A percentile compares a stretch with the other conserved stretches of the same genome.
These are phyloP conservation scores for Miniopterus natalensis DNA, from an alignment of 2,113 vertebrate species.

Conservation along the genomic window DNA sequence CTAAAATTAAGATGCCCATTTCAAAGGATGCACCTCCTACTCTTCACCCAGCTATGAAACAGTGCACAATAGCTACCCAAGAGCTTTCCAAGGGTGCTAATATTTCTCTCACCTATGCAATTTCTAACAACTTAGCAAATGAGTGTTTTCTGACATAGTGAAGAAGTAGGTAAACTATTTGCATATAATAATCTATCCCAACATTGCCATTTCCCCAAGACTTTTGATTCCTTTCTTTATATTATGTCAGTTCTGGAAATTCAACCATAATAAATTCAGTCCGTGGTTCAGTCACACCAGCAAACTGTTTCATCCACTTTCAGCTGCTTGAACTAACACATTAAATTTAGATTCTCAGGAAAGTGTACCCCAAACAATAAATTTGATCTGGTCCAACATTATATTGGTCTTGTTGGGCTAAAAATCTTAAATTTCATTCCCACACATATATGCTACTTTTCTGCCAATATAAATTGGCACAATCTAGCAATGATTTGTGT, in stretches of 20 bases:
- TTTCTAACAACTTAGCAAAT: background rate
- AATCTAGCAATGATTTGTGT: background rate
- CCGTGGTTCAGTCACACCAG: background rate
- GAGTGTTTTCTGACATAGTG: background rate
- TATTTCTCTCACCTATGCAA: too few relatives aligned
- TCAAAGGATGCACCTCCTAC: background rate
- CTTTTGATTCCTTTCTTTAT: background rate
- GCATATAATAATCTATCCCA: fast-evolving
- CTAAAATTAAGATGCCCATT: background rate
- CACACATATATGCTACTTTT: background rate
- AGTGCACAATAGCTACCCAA: background rate
- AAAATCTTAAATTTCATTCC: background rate
- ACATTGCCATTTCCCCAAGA: background rate
- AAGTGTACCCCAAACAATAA: background rate
- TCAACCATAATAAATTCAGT: background rate
- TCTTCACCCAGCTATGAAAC: background rate
- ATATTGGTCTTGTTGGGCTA: background rate
- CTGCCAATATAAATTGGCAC: background rate
- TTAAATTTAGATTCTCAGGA: background rate
- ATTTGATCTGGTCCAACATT: background rate
- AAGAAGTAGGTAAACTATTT: background rate
- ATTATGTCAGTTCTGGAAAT: background rate
- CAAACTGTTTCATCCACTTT: background rate
- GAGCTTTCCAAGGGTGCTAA: background rate
- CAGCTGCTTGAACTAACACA: background rate